Base-by-base conservation (phyloP, 2,797 vertebrate genomes). In the Hybognathus amarus region DNA sequence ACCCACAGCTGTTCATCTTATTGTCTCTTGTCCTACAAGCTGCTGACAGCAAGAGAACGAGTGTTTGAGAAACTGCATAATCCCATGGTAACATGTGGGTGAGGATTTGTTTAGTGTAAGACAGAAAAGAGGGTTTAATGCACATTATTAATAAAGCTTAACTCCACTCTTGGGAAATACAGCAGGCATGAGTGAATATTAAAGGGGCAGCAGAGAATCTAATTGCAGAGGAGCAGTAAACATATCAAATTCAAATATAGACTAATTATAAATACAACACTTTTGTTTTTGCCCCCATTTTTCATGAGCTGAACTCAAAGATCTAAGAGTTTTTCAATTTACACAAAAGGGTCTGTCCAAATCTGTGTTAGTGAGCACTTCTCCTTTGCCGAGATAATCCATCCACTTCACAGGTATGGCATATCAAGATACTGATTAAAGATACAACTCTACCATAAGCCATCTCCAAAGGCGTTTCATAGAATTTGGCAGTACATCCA, bases 61-160 rank as follows among this genome's bases (percentile, higher is more conserved):
- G 33, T 3, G 11, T 64, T n/a, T 59, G 52, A 59, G 36, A 80
- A 59, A 71, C 52, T 4, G 52, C 18, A 9, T 1, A 47, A 47
- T 80, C 68, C 54, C 67, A 61, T 45, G 66, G 20, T 68, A 45
- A 69, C 47, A 68, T 59, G 63, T 42, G 63, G 64, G 82, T 56
- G 50, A 59, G 40, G 22, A 50, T 76, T 56, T 59, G 59, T 68
- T 67, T 83, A 75, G 59, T 74, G 38, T 12, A 22, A 71, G 59
- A 67, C 80, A 38, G 71, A 50, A 59, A 27, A 59, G 36, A 18
- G 50, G 20, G 24, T 70, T 70, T 54, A 68, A n/a, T 24, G 36
- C 64, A 54, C 38, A 70, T 69, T 70, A 56, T 70, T 80, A 70
- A 69, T 70, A 80, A 80, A 80, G 22, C 17, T 45, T 33, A 30